Base-by-base conservation (phyloP, 1,140 invertebrate genomes). In the Plectrocnemia conspersa region DNA sequence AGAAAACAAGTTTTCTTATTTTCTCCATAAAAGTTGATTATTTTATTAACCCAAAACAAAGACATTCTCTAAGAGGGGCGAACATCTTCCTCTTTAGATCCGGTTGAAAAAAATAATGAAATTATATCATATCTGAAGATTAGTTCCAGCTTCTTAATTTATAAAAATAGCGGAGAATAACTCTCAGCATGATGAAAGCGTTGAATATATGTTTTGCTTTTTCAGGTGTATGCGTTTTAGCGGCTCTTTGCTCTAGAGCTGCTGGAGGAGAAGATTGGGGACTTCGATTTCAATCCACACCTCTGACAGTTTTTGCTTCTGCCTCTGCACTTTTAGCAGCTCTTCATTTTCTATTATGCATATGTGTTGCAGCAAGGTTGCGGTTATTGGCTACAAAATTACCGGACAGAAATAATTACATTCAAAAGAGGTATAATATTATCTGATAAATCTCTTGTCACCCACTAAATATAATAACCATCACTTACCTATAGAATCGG, bases 401-500 rank as follows among this genome's bases (percentile, higher is more conserved):
- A 9, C 71, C 71, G 2, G 72, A 76, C 24, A 60, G 72, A 24
- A 64, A 71, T 24, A 67, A 65, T 25, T 73, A 71, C 42, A 58
- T 74, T 2, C 64, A 65, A 42, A 68, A 74, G 35, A 66, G 73
- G 73, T 72, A 44, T 44, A 47, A 21, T 1, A 24, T 25, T 41
- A 18, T 40, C 21, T 19, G 11, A 32, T 2, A 27, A n/a, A 2
- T 45, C 1, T 42, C 9, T 36, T 29, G 7, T 29, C 7, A 9
- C 27, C 7, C n/a, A 19, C 7, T 24, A 6, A 27, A 27, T 35
- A 47, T 11, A 6, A 55, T 15, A 56, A 21, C 25, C 58, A 25
- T 50, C n/a, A n/a, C n/a, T n/a, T 49, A 38, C 63, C 41, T 62
- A 32, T 62, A 82, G 80, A 64, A 66, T 82, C 57, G 75, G 77